Evolutionary conservation across 2,113 vertebrate species (phyloP).

Genomic region (Sialia sialis): DNA sequence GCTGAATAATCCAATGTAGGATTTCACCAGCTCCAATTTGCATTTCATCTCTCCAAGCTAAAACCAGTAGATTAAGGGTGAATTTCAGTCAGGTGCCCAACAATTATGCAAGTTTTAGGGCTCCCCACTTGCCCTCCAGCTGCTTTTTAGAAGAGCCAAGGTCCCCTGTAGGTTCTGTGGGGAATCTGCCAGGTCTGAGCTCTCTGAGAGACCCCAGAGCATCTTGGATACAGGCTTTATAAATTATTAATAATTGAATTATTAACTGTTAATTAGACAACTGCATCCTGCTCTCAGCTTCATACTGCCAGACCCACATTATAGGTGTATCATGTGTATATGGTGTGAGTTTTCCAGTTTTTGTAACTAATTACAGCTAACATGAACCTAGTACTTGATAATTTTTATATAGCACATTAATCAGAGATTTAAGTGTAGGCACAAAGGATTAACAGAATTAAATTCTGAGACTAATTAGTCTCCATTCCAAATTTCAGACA

Average conservation of each 20-base stretch:
- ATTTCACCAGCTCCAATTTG: background rate
- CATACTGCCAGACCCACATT: background rate
- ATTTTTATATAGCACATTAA: background rate
- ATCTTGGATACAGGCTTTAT: background rate
- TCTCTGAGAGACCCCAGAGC: background rate
- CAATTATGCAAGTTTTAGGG: background rate
- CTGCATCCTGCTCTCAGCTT: background rate
- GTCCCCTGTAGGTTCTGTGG: background rate
- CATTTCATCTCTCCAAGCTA: background rate
- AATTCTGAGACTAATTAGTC: background rate
- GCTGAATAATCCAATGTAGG: background rate
- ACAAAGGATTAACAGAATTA: background rate
- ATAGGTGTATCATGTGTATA: background rate
- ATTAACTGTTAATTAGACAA: background rate
- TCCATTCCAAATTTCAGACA: background rate
- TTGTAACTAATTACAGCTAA: background rate
- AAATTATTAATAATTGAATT: no score
- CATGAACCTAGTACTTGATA: background rate
- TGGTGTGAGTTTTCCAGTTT: background rate
- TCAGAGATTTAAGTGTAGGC: background rate
- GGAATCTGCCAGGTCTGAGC: background rate
- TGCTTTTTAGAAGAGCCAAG: background rate
- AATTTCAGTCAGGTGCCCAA: background rate
- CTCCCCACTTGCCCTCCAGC: background rate
- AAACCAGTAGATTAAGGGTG: background rate